A percentile compares a stretch with the other conserved stretches of the same genome.
These are phyloP conservation scores for Brachypodius melanocephalos DNA, from an alignment of 2,113 vertebrate genomes.

Conservation along the genomic window DNA sequence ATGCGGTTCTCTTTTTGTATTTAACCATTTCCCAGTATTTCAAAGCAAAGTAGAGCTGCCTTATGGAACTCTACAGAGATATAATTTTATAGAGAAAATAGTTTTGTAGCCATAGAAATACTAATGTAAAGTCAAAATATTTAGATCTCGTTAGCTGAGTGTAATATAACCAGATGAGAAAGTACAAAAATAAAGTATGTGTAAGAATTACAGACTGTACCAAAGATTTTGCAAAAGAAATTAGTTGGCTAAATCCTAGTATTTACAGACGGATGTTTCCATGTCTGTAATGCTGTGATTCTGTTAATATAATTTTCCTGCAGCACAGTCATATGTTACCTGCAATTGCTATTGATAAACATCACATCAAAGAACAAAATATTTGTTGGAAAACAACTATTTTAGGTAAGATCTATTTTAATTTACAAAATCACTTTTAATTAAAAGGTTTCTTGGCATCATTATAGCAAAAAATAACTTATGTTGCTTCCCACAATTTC, in stretches of 20 bases:
- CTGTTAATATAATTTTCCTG: not conserved
- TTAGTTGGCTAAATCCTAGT: not conserved
- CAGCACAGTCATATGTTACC: not conserved
- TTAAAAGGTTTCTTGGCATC: not conserved
- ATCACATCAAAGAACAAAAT: not conserved
- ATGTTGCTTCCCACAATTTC: not conserved
- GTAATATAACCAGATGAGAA: not conserved
- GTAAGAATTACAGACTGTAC: not conserved
- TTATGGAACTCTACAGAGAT: not conserved
- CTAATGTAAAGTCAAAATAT: not conserved
- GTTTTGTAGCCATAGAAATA: not conserved
- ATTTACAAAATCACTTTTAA: not conserved
- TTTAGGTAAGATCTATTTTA: not conserved
- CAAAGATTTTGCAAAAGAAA: not conserved
- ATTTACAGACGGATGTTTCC: not conserved
- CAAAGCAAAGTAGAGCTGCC: not conserved
- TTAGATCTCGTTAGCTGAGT: not conserved
- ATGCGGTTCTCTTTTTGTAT: not conserved
- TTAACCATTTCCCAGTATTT: not conserved
- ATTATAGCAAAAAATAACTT: not conserved
- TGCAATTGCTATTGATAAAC: not conserved
- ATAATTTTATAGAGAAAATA: not conserved
- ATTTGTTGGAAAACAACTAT: not conserved
- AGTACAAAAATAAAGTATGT: not conserved
- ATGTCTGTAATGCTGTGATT: not conserved